Base-by-base conservation (phyloP, 92 coral and sea anemone species). In the Umimayanthus kanabou region DNA sequence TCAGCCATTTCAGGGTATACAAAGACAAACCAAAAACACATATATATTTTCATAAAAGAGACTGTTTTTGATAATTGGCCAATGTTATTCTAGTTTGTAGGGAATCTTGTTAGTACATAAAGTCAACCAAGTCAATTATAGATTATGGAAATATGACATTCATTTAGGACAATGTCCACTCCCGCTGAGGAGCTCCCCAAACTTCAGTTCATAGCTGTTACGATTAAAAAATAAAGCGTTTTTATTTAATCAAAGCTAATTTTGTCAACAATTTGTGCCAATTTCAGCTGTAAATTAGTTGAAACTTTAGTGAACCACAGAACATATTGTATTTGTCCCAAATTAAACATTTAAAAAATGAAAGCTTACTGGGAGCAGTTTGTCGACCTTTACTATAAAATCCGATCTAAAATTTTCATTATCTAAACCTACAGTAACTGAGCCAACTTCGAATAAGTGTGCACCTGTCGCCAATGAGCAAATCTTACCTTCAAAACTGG, bases 201-300 rank as follows among this genome's bases (percentile, higher is more conserved):
- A 83, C 65, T 69, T 71, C 77, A 70, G 65, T 47, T 83, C 39
- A 26, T 28, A 83, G 77, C 87, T 45, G 86, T 82, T 61, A 61
- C 39, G 30, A 53, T 20, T n/a, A n/a, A 29, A 81, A 71, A 70
- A 70, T 74, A 83, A 83, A 83, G 49, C 77, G 16, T 73, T 45
- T 33, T 83, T 69, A 69, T 43, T 45, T 40, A 72, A 83, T 45
- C 40, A 70, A 23, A 73, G 33, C 78, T 71, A 83, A 83, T 83
- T 69, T 83, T 70, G 87, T 83, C 47, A 83, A 83, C 78, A 83
- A 83, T 83, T 83, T 72, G 64, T 71, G 29, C 78, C 57, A 83
- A 72, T 83, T 83, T 70, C 65, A 83, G 78, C 85, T 47, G 86
- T 70, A 83, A 83, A 83, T 83, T 83, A 55, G 65, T 55, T 83